Evolutionary conservation across 2,113 vertebrate genomes (phyloP), one percentile per base, ranked within the genome.

Genomic region (Dicrurus megarhynchus): DNA sequence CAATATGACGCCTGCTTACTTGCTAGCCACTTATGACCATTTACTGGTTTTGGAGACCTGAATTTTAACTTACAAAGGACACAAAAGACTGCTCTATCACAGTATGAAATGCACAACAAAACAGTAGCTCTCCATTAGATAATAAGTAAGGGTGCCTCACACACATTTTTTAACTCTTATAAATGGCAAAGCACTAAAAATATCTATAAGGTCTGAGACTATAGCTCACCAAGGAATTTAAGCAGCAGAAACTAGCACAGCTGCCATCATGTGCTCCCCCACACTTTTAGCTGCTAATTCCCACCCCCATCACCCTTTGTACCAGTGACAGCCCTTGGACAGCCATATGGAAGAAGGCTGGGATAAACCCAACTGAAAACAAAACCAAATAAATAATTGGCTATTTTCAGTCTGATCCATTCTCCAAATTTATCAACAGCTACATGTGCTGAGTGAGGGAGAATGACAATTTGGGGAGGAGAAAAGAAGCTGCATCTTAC

Each of bases 121-220:
- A 69, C 22, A 80, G 27, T 37, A 87, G 41, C 13, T 74, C 3
- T 49, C 39, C 64, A 77, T 47, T 60, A 83, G 52, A 63, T 50
- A 87, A 70, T 44, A 94, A 89, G 30, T 33, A 68, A 90, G 50
- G 26, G 24, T 65, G 46, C 47, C 27, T 89, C 69, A 44, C 30
- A 57, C 37, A 74, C 41, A 24, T 49, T 73, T 88, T 92, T 80
- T 55, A 84, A 88, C 33, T 88, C 60, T 84, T 81, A 55, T 8
- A 93, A 90, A 93, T 65, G 77, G 57, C 59, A 92, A 46, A 90
- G 56, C 42, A 76, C 87, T 93, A 93, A 95, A 96, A 97, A 93
- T 85, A 88, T 47, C 71, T 77, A 2, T 53, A 77, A 80, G 79
- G 80, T 76, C 90, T 89, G 52, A 86, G 46, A 84, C 71, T 91